Percentiles rank a stretch among this genome's conserved stretches.
Evolutionary conservation across 2,888 invertebrate species (phyloP).

Genomic region (Ectemnius continuus): DNA sequence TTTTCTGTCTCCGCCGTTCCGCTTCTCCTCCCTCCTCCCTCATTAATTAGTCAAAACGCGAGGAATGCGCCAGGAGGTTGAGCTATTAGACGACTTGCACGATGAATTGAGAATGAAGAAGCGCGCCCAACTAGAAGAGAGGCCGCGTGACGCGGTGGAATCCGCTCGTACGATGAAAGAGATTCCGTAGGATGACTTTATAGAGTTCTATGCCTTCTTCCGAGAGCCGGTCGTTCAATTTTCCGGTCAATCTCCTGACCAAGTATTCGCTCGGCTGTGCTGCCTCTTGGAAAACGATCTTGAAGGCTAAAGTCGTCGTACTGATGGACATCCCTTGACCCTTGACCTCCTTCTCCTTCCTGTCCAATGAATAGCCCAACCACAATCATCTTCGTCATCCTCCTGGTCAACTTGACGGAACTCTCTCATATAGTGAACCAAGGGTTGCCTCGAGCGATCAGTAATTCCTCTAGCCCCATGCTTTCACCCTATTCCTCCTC

Average conservation of each 20-base stretch:
- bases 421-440: not conserved
- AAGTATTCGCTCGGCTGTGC: not conserved
- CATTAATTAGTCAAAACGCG: constrained; percentile 41
- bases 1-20: constrained; percentile 1
- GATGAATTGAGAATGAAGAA: too few species aligned
- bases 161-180: too few species aligned
- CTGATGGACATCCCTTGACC: constrained; percentile 41
- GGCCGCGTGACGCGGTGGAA: too few species aligned
- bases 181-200: too few species aligned
- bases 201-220: too few species aligned
- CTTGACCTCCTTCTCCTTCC: constrained; percentile 49
- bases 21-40: constrained; percentile 15
- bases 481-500: not conserved
- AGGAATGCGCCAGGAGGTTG: too few species aligned
- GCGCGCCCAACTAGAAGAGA: too few species aligned
- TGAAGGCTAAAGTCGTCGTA: constrained; percentile 32
- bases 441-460: constrained; percentile 15
- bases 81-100: too few species aligned
- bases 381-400: constrained; percentile 14
- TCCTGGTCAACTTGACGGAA: constrained; percentile 6
- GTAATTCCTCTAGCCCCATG: constrained; percentile 29
- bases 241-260: constrained; percentile 1
- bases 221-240: constrained; percentile 10
- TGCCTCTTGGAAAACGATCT: constrained; percentile 33
- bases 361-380: constrained; percentile 25